Base-by-base conservation (phyloP, 2,888 invertebrate species). In the Apamea epomidion region DNA sequence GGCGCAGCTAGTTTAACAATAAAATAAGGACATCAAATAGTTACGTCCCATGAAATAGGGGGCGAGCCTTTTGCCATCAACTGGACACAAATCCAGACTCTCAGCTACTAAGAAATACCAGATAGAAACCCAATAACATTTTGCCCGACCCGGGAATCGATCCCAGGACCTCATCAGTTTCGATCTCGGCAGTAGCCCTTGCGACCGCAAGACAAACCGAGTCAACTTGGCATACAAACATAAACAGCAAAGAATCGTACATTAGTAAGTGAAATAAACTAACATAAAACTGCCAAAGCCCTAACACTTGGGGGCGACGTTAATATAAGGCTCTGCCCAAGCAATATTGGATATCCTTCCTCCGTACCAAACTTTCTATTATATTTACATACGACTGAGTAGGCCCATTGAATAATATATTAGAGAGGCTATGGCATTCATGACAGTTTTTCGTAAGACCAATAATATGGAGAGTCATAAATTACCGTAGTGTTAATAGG, bases 381-480 rank as follows among this genome's bases (percentile, higher is more conserved):
- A 82, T 78, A 86, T 82, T 84, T 68, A 78, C 82, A 87, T 78
- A 84, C 54, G 70, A 71, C 70, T 76, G 75, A 81, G 72, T 58
- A 65, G 62, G 51, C 37, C 65, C 54, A 80, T 69, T 86, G 84
- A 86, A 86, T 86, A 87, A 78, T 69, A 76, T 86, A 78, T 84
- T 75, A 25, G 37, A 79, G 74, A 51, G 62, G 64, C 70, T 54
- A 69, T 68, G 58, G 62, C 32, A 78, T 84, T 84, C 82, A 84
- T 84, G 81, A 65, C 73, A 71, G 78, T 84, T 77, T 86, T 78
- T 70, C 16, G 42, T 32, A 37, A 48, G 25, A 29, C 32, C 42
- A 29, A 67, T 42, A 83, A 77, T 51, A n/a, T 64, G 16, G 60
- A 1, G 58, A 32, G 45, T 29, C 48, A 69, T 80, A 69, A 68